Percentiles rank a stretch among this genome's conserved stretches.
These are phyloP conservation scores for Chlorodrepanis virens DNA, from an alignment of 2,113 vertebrate species.

Conservation along the genomic window DNA sequence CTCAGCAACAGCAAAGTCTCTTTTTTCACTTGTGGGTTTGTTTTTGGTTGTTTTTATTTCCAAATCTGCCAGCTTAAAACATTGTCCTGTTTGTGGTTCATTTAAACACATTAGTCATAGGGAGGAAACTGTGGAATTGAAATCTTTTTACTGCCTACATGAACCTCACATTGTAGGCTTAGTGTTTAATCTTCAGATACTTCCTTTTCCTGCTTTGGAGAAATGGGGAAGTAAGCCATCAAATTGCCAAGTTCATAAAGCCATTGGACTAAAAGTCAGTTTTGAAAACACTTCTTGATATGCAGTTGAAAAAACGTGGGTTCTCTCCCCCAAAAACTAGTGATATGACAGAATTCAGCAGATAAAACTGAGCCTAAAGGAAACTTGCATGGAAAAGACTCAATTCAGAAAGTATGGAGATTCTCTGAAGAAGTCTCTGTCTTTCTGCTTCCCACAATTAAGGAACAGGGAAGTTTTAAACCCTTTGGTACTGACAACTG, in stretches of 20 bases:
- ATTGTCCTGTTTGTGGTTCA: slow-evolving; percentile 1
- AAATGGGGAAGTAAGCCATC: background rate
- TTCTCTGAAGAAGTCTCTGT: background rate
- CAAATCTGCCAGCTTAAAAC: background rate
- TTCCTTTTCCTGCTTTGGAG: background rate
- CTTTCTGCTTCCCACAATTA: background rate
- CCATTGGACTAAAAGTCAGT: background rate
- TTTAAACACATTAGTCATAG: background rate
- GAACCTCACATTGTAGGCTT: background rate
- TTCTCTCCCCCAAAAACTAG: background rate
- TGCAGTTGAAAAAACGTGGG: background rate
- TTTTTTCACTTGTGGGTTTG: background rate
- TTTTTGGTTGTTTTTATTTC: background rate
- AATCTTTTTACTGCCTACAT: background rate
- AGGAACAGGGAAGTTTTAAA: background rate
- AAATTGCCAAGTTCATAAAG: background rate
- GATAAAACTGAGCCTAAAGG: background rate
- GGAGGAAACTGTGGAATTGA: background rate
- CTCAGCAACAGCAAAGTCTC: background rate
- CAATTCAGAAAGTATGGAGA: background rate
- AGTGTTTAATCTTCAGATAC: background rate
- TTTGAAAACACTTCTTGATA: background rate
- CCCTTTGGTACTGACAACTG: background rate
- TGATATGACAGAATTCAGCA: background rate
- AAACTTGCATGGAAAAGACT: background rate